Percentiles rank a stretch among this genome's conserved stretches.
Conservation (phyloP, 2,797 vertebrate species). For the Melanotaenia nigrans region DNA sequence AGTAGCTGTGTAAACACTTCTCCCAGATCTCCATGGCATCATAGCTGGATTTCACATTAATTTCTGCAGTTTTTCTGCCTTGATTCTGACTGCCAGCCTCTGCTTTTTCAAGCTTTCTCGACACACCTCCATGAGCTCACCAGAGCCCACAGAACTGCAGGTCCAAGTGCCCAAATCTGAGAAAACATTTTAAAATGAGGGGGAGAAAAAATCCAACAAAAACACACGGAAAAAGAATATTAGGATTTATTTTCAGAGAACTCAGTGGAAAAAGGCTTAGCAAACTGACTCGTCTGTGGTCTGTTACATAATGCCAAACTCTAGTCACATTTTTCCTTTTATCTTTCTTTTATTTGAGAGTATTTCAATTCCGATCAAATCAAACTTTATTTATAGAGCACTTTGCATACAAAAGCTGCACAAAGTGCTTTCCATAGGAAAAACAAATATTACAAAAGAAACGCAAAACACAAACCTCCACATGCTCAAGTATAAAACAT, state of each 20-base stretch:
- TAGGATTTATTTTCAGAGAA: constrained; percentile 46
- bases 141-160: constrained; percentile 44
- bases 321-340: not conserved
- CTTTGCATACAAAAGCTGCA: too few relatives aligned
- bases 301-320: constrained; percentile 52
- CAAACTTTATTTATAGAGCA: too few relatives aligned
- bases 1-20: constrained; percentile 22
- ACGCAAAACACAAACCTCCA: too few relatives aligned
- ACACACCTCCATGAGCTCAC: constrained; percentile 66
- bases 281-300: constrained; percentile 33
- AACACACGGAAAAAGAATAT: constrained; percentile 61
- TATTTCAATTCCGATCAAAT: not conserved
- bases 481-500: too few relatives aligned
- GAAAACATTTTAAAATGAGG: constrained; percentile 45
- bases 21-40: constrained; percentile 50
- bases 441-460: too few relatives aligned
- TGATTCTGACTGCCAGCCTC: constrained; percentile 19
- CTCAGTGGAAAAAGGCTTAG: constrained; percentile 47
- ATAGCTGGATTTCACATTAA: constrained; percentile 49
- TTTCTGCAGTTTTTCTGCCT: constrained; percentile 29
- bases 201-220: constrained; percentile 16
- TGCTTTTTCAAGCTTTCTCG: constrained; percentile 36
- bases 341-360: not conserved
- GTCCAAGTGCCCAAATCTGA: constrained; percentile 41
- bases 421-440: too few relatives aligned